phyloP scores from a whole-genome alignment of 2,888 invertebrate genomes.

The Pharmacophagus antenor region DNA sequence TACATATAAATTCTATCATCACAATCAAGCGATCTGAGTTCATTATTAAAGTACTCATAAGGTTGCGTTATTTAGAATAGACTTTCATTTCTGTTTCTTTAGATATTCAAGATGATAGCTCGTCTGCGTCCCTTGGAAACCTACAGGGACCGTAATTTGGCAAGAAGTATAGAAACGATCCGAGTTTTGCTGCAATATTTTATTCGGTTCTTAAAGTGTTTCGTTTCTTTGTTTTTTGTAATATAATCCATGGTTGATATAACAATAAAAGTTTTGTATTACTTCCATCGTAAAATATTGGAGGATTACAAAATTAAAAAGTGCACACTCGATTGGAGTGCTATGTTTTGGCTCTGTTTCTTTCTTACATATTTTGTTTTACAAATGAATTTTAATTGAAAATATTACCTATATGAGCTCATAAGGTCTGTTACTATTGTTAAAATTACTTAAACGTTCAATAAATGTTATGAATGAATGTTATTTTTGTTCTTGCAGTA shows the following conservation, averaged over 20 bases:
- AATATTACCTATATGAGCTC: no score
- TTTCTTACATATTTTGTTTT: background rate
- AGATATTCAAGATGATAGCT: conserved; percentile 52
- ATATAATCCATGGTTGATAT: conserved; percentile 14
- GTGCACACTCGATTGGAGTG: conserved; percentile 6
- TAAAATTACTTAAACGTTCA: no score
- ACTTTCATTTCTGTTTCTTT: conserved; percentile 37
- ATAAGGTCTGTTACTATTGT: no score
- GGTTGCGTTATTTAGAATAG: background rate
- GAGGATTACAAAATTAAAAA: conserved; percentile 1
- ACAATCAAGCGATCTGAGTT: no score
- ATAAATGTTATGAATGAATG: no score
- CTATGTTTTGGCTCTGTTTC: conserved; percentile 10
- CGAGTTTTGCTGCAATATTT: conserved; percentile 49
- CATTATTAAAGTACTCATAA: no score
- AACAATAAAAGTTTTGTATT: conserved; percentile 10
- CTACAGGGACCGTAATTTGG: conserved; percentile 54
- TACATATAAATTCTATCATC: no score
- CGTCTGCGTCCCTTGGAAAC: conserved; percentile 42
- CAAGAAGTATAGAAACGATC: conserved; percentile 57
- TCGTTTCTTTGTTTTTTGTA: conserved; percentile 19
- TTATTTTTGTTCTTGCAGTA: background rate
- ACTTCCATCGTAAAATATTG: conserved; percentile 9
- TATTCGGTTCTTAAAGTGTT: conserved; percentile 43
- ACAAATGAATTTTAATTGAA: background rate